phyloP scores from a whole-genome alignment of 2,888 invertebrate species.

The Drosophila cracens region DNA sequence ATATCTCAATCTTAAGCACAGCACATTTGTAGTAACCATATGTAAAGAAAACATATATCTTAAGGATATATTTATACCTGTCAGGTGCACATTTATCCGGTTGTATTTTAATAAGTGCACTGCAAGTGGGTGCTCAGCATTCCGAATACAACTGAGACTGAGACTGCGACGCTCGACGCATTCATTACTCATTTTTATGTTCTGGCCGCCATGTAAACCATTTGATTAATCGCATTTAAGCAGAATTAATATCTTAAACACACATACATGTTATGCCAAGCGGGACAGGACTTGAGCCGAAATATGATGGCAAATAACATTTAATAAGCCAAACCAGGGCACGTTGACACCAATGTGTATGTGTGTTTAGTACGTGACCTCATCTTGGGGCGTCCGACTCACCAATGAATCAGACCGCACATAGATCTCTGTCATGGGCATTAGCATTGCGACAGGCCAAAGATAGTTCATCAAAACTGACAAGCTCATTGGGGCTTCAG shows the following conservation, averaged over 20 bases:
- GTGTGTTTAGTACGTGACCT: constrained; percentile 54
- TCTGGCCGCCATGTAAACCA: constrained; percentile 20
- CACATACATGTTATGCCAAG: constrained; percentile 13
- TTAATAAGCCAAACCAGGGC: constrained; percentile 73
- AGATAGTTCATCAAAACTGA: constrained; percentile 79
- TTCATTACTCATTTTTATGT: constrained; percentile 45
- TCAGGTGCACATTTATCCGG: constrained; percentile 3
- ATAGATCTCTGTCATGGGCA: constrained; percentile 75
- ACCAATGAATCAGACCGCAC: constrained; percentile 75
- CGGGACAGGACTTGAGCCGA: constrained; percentile 8
- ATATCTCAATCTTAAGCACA: background rate
- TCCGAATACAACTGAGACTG: constrained; percentile 8
- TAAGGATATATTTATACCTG: constrained; percentile 1
- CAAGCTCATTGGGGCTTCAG: constrained; percentile 65
- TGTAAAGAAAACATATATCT: background rate
- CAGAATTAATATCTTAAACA: constrained; percentile 69
- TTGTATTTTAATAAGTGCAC: constrained; percentile 7
- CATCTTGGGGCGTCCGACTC: constrained; percentile 49
- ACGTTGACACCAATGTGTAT: constrained; percentile 52
- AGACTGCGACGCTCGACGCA: constrained; percentile 2
- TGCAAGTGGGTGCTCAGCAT: constrained; percentile 2
- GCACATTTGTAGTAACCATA: background rate
- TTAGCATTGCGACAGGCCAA: constrained; percentile 64
- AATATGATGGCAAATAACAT: constrained; percentile 56
- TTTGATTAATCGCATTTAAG: constrained; percentile 73